These are phyloP conservation scores for Eristalis tenax DNA, from an alignment of 2,888 invertebrate genomes.

Conservation along the genomic window DNA sequence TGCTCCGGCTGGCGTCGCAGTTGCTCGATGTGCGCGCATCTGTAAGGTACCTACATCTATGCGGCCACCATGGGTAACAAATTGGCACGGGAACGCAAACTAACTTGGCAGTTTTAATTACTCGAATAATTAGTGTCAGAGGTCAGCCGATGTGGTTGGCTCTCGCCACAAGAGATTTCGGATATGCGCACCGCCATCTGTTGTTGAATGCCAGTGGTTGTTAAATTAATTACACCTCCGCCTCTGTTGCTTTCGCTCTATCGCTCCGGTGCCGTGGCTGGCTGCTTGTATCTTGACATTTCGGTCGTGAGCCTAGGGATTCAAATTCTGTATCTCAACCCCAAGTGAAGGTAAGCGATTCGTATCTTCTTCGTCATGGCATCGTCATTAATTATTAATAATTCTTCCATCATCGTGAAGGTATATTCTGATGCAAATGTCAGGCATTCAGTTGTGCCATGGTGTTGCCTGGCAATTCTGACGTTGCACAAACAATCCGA, in stretches of 20 bases:
- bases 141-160: slow-evolving; percentile 50
- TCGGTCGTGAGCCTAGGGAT: slow-evolving; percentile 56
- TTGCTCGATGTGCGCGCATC: neutral
- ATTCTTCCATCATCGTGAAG: slow-evolving; percentile 52
- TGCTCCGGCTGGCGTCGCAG: neutral
- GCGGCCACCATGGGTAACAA: slow-evolving; percentile 32
- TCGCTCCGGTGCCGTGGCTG: neutral
- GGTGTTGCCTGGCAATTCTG: slow-evolving; percentile 42
- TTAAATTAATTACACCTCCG: slow-evolving; percentile 63
- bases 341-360: slow-evolving; percentile 36
- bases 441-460: slow-evolving; percentile 41
- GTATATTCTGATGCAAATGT: slow-evolving; percentile 44
- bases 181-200: slow-evolving; percentile 29
- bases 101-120: slow-evolving; percentile 61
- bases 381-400: slow-evolving; percentile 59
- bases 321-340: slow-evolving; percentile 40
- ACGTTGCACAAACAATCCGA: slow-evolving; percentile 10
- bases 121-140: slow-evolving; percentile 69
- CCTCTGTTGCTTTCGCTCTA: slow-evolving; percentile 53
- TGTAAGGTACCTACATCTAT: neutral
- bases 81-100: slow-evolving; percentile 59
- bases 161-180: slow-evolving; percentile 33
- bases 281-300: slow-evolving; percentile 38
- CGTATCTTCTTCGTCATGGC: slow-evolving; percentile 34
- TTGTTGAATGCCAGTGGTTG: slow-evolving; percentile 20